phyloP scores from a whole-genome alignment of 1,140 invertebrate genomes.

The Geopemphigus sp. region DNA sequence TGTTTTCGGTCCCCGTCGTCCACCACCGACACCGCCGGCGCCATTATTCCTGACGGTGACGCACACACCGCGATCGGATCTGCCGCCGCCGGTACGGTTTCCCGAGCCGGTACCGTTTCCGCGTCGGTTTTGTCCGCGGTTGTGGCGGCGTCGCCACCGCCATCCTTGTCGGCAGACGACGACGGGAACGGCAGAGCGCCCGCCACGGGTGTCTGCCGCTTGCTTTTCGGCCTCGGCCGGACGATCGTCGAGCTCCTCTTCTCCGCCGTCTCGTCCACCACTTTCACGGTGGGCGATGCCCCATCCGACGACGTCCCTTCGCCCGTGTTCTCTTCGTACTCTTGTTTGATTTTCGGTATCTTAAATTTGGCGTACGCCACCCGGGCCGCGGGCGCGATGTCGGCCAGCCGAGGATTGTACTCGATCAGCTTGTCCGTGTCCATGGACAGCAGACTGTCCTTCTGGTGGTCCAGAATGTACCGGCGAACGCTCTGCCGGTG shows the following conservation, averaged over 20 bases:
- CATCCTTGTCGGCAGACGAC: conserved; percentile 17
- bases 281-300: background rate
- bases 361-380: conserved; percentile 85
- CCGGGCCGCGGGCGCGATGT: conserved; percentile 70
- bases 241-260: conserved; percentile 51
- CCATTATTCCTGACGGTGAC: too few species aligned
- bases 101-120: background rate
- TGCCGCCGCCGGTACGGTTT: background rate
- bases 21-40: too few species aligned
- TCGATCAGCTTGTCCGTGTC: conserved; percentile 71
- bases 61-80: too few species aligned
- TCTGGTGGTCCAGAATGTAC: conserved; percentile 52
- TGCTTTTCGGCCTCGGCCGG: conserved; percentile 51
- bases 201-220: conserved; percentile 51
- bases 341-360: conserved; percentile 65
- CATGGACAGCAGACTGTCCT: conserved; percentile 58
- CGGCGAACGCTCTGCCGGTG: conserved; percentile 69
- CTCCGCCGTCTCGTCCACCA: conserved; percentile 44
- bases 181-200: conserved; percentile 51
- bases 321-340: conserved; percentile 56
- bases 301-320: conserved; percentile 48
- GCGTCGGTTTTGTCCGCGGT: background rate
- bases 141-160: too few species aligned
- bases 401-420: conserved; percentile 75
- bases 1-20: too few species aligned